phyloP scores from a whole-genome alignment of 2,888 invertebrate species.

The Brachylomia viminalis region DNA sequence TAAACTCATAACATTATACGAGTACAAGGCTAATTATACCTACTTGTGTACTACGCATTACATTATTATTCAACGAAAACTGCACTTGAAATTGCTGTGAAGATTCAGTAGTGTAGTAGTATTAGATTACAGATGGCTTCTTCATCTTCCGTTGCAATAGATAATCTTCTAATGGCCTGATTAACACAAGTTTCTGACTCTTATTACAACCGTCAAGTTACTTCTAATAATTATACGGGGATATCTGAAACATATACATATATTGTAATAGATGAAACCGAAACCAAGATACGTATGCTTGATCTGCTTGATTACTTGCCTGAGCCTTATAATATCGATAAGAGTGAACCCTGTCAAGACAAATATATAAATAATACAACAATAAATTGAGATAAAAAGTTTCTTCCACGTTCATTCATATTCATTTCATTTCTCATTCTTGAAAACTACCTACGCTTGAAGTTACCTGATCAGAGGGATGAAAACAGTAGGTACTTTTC shows the following conservation, averaged over 20 bases:
- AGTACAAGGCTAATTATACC: not conserved
- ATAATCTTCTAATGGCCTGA: not conserved
- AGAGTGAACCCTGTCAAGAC: not conserved
- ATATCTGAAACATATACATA: not conserved
- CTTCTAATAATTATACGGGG: not conserved
- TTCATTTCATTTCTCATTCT: too few relatives aligned
- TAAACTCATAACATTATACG: slow-evolving; percentile 1
- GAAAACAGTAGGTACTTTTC: too few relatives aligned
- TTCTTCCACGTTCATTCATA: not conserved
- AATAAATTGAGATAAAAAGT: not conserved
- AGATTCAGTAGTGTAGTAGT: too few relatives aligned
- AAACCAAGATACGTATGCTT: not conserved
- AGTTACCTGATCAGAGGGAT: too few relatives aligned
- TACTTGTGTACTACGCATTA: not conserved
- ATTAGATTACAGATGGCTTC: not conserved
- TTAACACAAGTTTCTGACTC: too few relatives aligned
- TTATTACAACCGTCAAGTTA: not conserved
- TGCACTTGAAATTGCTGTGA: too few relatives aligned
- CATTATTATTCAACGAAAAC: too few relatives aligned
- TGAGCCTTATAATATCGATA: not conserved
- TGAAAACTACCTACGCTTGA: too few relatives aligned
- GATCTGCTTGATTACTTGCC: not conserved
- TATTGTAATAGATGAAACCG: not conserved
- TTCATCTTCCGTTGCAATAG: not conserved
- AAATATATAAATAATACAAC: too few relatives aligned